These are phyloP conservation scores for Schizaphis graminum DNA, from an alignment of 2,888 invertebrate genomes.

Conservation along the genomic window DNA sequence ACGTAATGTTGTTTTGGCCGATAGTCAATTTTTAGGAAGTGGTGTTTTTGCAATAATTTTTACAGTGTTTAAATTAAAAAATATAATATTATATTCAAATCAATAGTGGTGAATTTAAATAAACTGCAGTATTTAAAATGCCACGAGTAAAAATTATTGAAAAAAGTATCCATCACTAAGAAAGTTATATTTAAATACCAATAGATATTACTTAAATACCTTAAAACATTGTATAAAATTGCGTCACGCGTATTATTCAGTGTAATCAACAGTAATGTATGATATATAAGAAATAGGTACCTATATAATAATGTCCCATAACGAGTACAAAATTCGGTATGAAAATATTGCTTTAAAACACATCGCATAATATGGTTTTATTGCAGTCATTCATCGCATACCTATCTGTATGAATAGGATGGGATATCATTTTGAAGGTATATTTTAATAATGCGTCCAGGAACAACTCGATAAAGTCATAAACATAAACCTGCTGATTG, in stretches of 20 bases:
- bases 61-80: neutral
- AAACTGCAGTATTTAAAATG: neutral
- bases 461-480: constrained; percentile 21
- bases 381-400: neutral
- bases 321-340: neutral
- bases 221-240: neutral
- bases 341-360: neutral
- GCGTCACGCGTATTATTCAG: neutral
- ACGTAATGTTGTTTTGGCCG: neutral
- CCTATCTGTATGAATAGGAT: neutral
- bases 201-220: neutral
- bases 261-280: neutral
- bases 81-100: neutral
- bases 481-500: neutral
- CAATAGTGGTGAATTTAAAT: neutral
- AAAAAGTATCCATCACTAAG: neutral
- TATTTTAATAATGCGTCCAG: neutral
- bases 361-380: neutral
- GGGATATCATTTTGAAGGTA: neutral
- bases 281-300: neutral
- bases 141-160: neutral
- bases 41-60: neutral
- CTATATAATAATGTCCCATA: neutral
- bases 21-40: neutral
- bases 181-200: neutral